Evolutionary conservation across 1,140 invertebrate genomes (phyloP), one percentile per base, ranked within the genome.

Genomic region (Brachionus calyciflorus): DNA sequence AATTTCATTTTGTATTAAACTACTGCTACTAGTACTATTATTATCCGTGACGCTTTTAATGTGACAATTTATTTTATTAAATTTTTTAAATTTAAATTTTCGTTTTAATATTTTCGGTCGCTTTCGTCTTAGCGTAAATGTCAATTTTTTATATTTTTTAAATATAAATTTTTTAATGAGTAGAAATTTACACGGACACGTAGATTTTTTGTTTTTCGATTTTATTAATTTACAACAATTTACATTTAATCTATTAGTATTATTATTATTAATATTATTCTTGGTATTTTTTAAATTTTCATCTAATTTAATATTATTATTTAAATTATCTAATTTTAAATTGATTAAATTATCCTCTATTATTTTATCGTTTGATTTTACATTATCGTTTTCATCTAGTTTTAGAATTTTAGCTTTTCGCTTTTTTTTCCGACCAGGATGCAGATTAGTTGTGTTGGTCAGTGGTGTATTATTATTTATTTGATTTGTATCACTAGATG

Each of bases 281-380:
- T 40, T n/a, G n/a, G n/a, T n/a, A n/a, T n/a, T 46, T 12, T 65
- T 65, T 44, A 65, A 46, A 65, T 65, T 65, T 37, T 65, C 60
- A 37, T 65, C 60, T 37, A 44, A 28, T 24, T 46, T 41, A 9
- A 7, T 46, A 46, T 14, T 46, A 7, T 46, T 46, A 46, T n/a
- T n/a, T n/a, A n/a, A 12, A 21, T n/a, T 21, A n/a, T 60, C 55
- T 33, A 60, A 37, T 28, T 37, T 37, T 9, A 60, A n/a, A 37
- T 19, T 40, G 30, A 41, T 21, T n/a, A 60, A 14, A 1, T 17
- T 60, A 28, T 37, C 55, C 17, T 60, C 33, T 19, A 40, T 60
- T 37, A n/a, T n/a, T n/a, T n/a, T n/a, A n/a, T 37, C 17, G 30
- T 60, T 6, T 6, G 12, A 30, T 37, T 60, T 60, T 12, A 60